These are phyloP conservation scores for Telenomus remus DNA, from an alignment of 1,140 invertebrate species.

Conservation along the genomic window DNA sequence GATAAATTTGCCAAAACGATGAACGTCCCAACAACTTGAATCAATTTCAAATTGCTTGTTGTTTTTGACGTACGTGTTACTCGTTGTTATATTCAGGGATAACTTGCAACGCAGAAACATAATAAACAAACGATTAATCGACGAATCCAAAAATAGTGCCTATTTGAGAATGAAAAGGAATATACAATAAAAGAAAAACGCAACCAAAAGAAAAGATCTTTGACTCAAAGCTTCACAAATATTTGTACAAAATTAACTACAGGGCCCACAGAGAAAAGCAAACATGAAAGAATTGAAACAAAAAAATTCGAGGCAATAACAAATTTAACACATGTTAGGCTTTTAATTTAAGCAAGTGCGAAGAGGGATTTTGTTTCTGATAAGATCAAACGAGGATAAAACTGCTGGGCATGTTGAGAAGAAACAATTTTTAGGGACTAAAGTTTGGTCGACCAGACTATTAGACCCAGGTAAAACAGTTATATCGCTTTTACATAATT, in stretches of 20 bases:
- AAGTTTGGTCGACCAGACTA: conserved; percentile 12
- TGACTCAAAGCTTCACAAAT: conserved; percentile 57
- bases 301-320: conserved; percentile 60
- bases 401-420: conserved; percentile 29
- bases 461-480: conserved; percentile 45
- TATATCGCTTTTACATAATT: conserved; percentile 49
- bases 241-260: conserved; percentile 73
- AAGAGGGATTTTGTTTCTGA: too few species aligned
- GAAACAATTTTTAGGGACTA: conserved; percentile 19
- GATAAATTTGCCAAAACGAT: conserved; percentile 32
- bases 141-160: conserved; percentile 70
- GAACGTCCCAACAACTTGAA: conserved; percentile 16
- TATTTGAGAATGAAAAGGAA: conserved; percentile 51
- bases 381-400: conserved; percentile 28
- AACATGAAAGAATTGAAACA: conserved; percentile 28
- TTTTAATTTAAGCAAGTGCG: background rate
- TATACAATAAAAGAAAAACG: conserved; percentile 37
- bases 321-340: conserved; percentile 39
- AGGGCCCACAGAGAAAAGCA: conserved; percentile 66
- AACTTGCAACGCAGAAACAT: conserved; percentile 56
- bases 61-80: conserved; percentile 8
- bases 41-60: conserved; percentile 10
- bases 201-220: conserved; percentile 39
- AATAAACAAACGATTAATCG: conserved; percentile 54
- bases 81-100: conserved; percentile 47